Base-by-base conservation (phyloP, 2,888 invertebrate genomes). In the Lampropteryx suffumata region DNA sequence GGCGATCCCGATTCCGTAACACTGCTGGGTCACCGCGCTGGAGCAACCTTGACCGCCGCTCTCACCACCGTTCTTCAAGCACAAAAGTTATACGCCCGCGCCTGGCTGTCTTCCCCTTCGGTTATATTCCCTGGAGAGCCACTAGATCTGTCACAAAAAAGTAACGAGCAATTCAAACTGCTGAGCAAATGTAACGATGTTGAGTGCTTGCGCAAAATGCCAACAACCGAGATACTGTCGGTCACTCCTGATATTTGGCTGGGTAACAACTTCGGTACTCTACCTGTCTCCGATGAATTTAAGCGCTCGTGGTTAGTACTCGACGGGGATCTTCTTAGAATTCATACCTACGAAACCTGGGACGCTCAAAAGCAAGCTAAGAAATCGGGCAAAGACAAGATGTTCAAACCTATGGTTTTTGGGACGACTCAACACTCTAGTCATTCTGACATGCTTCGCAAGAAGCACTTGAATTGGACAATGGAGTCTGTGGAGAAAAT, bases 1-100 rank as follows among this genome's bases (percentile, higher is more conserved):
- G 97, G 97, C 0, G 94, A 97, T 74, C 92, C 93, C 0, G 86
- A 91, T 0, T 92, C 95, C 2, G 95, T 98, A 0, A 97, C 96
- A 0, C 73, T 98, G 28, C 91, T 97, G 65, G 98, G 97, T 0
- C 96, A 97, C 72, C 92, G 95, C 13, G 96, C 97, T 0, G 97
- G 97, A 0, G 97, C 95, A 0, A 97, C 97, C 0, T 80, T 97
- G 9, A 95, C 96, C 0, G 94, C 96, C 0, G 95, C 96, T 0
- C 82, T 97, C 30, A 92, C 94, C 69, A 82, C 94, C 58, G 76
- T 92, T 88, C 8, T 85, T 76, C 61, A 92, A 47, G 88, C 93
- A 1, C 92, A 93, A 43, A 92, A 92, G 36, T 85, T 96, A 3
- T 97, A 96, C 69, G 88, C 94, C 0, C 88, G 94, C 41, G 95